These are phyloP conservation scores for Marmota flaviventris DNA, from an alignment of 2,113 vertebrate genomes.

Conservation along the genomic window DNA sequence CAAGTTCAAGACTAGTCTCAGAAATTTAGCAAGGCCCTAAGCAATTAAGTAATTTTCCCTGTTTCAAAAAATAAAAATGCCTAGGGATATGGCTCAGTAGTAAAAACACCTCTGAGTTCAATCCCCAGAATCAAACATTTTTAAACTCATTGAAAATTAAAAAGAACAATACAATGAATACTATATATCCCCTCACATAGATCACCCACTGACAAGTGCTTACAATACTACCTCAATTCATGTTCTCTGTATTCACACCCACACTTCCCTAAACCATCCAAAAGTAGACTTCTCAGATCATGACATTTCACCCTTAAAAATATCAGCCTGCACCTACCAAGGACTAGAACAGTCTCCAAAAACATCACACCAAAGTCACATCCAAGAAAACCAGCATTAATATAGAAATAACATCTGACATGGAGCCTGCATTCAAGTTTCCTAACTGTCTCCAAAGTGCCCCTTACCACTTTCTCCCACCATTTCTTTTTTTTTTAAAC, in stretches of 20 bases:
- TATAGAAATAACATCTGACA: not conserved
- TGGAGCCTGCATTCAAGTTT: not conserved
- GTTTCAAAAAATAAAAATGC: no score
- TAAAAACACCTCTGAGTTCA: no score
- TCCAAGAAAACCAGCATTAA: not conserved
- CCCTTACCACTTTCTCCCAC: not conserved
- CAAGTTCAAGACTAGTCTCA: no score
- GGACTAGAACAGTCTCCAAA: not conserved
- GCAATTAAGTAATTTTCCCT: no score
- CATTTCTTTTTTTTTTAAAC: not conserved
- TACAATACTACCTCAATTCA: not conserved
- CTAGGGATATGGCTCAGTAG: no score
- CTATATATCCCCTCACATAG: not conserved
- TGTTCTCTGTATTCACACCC: not conserved
- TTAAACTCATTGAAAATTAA: not conserved
- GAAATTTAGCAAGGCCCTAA: no score
- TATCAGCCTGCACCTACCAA: not conserved
- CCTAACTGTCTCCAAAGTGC: not conserved
- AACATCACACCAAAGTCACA: not conserved
- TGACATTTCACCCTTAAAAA: not conserved
- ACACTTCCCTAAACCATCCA: not conserved
- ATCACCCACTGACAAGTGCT: not conserved
- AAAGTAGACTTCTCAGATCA: not conserved
- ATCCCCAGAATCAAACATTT: not conserved
- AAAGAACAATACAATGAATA: not conserved